Conservation (phyloP, 2,888 invertebrate genomes). For the Nomada ruficornis region DNA sequence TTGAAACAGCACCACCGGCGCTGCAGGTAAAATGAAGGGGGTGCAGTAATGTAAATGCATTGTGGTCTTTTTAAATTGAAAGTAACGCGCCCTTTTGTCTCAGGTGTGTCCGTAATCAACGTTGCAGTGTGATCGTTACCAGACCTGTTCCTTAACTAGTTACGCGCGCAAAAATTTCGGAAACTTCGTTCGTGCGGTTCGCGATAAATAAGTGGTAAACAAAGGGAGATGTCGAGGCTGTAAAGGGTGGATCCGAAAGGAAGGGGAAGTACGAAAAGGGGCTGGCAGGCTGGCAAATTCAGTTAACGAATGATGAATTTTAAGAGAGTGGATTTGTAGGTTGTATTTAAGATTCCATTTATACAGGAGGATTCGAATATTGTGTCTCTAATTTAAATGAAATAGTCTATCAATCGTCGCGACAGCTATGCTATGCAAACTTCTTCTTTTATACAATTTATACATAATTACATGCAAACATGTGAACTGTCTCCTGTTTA, state of each 20-base stretch:
- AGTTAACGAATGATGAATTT: slow-evolving; percentile 45
- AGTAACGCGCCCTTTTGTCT: slow-evolving; percentile 26
- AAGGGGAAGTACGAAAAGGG: slow-evolving; percentile 7
- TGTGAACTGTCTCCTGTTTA: too few species aligned
- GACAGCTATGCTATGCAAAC: too few species aligned
- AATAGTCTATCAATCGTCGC: background rate
- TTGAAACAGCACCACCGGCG: background rate
- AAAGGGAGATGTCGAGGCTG: background rate
- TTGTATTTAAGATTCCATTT: slow-evolving; percentile 14
- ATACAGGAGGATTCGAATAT: background rate
- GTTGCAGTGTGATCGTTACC: slow-evolving; percentile 13
- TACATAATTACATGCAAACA: too few species aligned
- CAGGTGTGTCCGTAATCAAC: slow-evolving; percentile 8
- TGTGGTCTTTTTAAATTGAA: slow-evolving; percentile 23
- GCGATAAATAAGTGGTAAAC: slow-evolving; percentile 40
- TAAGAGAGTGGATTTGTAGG: slow-evolving; percentile 16
- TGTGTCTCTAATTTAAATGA: background rate
- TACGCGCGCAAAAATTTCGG: slow-evolving; percentile 10
- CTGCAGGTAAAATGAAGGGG: background rate
- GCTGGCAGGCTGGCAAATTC: slow-evolving; percentile 19
- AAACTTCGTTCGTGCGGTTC: slow-evolving; percentile 10
- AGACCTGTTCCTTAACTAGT: background rate
- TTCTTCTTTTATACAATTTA: too few species aligned
- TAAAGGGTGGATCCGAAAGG: too few species aligned
- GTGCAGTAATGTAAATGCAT: background rate